Conservation (phyloP, 2,797 vertebrate species). For the Phalloptychus januarius region DNA sequence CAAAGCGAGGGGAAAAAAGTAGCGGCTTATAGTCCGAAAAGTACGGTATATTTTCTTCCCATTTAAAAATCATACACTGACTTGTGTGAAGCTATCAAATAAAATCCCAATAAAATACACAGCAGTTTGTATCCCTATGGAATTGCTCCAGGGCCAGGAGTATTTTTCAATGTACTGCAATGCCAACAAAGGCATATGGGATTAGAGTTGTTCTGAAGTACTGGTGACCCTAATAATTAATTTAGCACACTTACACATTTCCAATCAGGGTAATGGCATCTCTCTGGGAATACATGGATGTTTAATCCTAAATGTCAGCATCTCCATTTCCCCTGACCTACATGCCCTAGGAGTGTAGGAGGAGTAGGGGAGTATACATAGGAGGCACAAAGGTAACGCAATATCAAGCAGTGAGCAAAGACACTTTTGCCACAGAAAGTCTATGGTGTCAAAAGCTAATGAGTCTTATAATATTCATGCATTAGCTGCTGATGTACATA, state of each 20-base stretch:
- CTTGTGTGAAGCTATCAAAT: background rate
- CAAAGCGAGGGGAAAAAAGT: no score
- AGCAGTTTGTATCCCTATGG: background rate
- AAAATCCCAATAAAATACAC: background rate
- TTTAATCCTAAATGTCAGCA: background rate
- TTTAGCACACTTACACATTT: background rate
- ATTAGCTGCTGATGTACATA: slow-evolving; percentile 40
- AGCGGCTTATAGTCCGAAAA: no score
- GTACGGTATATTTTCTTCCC: background rate
- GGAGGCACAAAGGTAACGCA: background rate
- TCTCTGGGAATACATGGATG: background rate
- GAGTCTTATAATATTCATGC: slow-evolving; percentile 31
- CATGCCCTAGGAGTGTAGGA: background rate
- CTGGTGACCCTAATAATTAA: background rate
- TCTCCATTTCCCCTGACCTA: background rate
- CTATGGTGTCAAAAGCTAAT: slow-evolving; percentile 27
- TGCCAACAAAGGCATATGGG: background rate
- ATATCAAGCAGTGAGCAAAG: slow-evolving; percentile 5
- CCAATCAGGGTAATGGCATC: background rate
- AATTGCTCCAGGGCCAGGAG: background rate
- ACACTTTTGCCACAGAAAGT: slow-evolving; percentile 1
- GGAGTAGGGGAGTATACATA: background rate
- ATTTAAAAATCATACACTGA: background rate
- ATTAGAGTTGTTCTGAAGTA: background rate
- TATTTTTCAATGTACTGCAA: background rate